These are phyloP conservation scores for Drosophila punjabiensis DNA, from an alignment of 1,140 invertebrate genomes.

Conservation along the genomic window DNA sequence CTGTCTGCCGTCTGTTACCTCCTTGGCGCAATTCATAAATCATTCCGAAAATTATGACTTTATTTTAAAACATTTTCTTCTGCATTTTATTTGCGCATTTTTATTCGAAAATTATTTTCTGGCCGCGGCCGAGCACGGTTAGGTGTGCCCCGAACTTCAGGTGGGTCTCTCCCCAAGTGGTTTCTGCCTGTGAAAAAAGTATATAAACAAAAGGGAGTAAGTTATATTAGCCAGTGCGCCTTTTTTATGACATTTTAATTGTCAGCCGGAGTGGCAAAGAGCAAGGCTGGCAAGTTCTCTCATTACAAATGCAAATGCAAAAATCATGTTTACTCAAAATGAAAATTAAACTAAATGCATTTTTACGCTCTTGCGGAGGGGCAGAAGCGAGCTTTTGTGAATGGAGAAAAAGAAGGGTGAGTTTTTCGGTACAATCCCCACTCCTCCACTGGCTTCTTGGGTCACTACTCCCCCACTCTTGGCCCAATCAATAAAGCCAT, in stretches of 20 bases:
- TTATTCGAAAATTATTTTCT: constrained; percentile 75
- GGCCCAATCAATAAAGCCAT: constrained; percentile 67
- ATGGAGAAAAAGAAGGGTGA: not conserved
- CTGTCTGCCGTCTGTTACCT: constrained; percentile 49
- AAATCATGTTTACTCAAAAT: constrained; percentile 65
- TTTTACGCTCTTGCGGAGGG: constrained; percentile 39
- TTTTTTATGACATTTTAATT: constrained; percentile 70
- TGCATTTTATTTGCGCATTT: constrained; percentile 63
- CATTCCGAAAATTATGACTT: constrained; percentile 81
- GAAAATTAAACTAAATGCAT: constrained; percentile 62
- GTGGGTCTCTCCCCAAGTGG: constrained; percentile 6
- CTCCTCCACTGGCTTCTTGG: not conserved
- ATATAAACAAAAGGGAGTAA: constrained; percentile 16
- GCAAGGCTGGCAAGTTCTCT: constrained; percentile 7
- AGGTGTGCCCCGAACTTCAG: constrained; percentile 13
- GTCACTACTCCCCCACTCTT: not conserved
- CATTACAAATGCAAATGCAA: constrained; percentile 73
- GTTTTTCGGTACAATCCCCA: not conserved
- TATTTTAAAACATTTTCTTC: constrained; percentile 67
- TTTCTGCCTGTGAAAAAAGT: constrained; percentile 19
- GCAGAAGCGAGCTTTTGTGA: not conserved
- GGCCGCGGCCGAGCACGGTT: not conserved
- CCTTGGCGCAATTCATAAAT: constrained; percentile 73
- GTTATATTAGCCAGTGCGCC: constrained; percentile 9
- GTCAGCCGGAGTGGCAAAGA: constrained; percentile 21